Evolutionary conservation across 2,797 vertebrate genomes (phyloP).

Genomic region (Enteromius mattozi): DNA sequence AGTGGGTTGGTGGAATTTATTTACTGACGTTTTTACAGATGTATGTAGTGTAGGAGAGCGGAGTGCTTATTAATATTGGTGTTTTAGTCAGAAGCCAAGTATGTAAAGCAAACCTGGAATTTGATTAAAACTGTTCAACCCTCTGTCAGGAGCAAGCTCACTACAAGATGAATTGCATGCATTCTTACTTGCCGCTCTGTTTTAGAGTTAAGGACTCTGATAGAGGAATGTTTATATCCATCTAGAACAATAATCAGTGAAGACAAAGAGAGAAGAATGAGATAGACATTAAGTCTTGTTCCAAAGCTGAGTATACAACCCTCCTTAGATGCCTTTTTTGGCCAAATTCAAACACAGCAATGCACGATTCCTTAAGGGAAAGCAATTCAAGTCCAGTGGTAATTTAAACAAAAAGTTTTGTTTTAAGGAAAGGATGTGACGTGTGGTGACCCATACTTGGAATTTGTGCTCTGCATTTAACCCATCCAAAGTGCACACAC

Average conservation of each 20-base stretch:
- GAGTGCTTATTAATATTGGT: background rate
- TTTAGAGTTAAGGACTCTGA: background rate
- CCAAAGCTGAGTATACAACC: background rate
- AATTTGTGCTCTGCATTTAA: too few relatives aligned
- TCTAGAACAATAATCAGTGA: conserved; percentile 63
- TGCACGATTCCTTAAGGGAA: background rate
- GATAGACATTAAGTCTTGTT: background rate
- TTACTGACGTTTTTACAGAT: conserved; percentile 9
- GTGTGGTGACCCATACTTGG: too few relatives aligned
- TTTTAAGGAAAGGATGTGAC: background rate
- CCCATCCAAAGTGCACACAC: too few relatives aligned
- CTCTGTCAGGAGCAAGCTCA: background rate
- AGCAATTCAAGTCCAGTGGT: background rate
- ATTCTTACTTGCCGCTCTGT: background rate
- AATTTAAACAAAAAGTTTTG: background rate
- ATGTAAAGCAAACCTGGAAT: background rate
- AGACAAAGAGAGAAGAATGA: conserved; percentile 11
- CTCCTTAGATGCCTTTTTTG: conserved; percentile 16
- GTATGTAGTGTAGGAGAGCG: background rate
- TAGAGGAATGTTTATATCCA: conserved; percentile 63
- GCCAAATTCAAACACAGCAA: background rate
- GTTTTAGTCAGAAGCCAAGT: background rate
- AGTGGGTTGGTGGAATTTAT: background rate
- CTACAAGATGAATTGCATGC: background rate
- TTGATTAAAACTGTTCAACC: conserved; percentile 17